These are phyloP conservation scores for Heliocidaris erythrogramma DNA, from an alignment of 35 echinoderm and acorn worm species.

Conservation along the genomic window DNA sequence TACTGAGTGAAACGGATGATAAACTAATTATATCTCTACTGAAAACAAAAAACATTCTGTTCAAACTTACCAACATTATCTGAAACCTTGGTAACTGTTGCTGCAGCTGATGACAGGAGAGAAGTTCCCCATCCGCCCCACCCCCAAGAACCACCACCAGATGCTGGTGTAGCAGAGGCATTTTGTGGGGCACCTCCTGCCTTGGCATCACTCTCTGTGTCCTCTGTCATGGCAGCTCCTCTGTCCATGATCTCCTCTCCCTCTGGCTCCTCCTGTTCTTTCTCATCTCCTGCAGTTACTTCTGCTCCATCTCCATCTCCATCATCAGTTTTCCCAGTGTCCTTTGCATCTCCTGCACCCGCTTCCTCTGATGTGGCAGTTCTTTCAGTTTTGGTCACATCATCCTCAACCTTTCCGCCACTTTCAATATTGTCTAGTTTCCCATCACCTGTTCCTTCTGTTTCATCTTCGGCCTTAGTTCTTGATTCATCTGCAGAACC, in stretches of 20 bases:
- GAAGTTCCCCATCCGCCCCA: conserved; percentile 96
- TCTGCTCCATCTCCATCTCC: conserved; percentile 17
- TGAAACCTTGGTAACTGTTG: conserved; percentile 80
- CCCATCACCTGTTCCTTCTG: neutral
- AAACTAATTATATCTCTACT: neutral
- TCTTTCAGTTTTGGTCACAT: neutral
- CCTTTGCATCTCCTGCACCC: conserved; percentile 6
- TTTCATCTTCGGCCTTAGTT: neutral
- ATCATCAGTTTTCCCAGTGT: neutral
- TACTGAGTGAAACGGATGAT: neutral
- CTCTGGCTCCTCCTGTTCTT: conserved; percentile 8
- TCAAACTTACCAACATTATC: conserved; percentile 55
- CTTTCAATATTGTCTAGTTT: neutral
- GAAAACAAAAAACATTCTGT: neutral
- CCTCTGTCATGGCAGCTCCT: neutral
- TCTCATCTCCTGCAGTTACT: neutral
- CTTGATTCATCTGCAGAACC: neutral
- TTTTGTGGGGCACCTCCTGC: neutral
- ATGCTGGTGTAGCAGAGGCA: neutral
- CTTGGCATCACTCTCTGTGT: neutral
- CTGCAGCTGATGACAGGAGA: conserved; percentile 73
- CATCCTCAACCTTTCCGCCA: neutral
- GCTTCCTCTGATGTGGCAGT: neutral
- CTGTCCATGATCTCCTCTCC: neutral
- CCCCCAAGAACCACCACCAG: conserved; percentile 59